phyloP scores from a whole-genome alignment of 2,888 invertebrate genomes.

The Brachylomia viminalis region DNA sequence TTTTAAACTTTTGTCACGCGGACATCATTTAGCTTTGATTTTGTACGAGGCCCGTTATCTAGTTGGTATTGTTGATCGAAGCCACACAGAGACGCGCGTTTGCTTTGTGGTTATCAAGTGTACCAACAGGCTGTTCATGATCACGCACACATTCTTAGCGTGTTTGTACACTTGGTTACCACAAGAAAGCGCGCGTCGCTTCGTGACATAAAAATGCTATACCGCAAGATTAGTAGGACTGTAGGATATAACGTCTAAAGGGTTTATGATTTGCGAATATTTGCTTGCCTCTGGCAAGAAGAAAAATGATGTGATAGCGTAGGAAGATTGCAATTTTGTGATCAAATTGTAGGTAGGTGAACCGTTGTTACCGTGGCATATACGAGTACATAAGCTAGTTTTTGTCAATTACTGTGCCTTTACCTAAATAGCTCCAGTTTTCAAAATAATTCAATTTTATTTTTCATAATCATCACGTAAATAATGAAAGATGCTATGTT shows the following conservation, averaged over 20 bases:
- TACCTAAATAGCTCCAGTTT: neutral
- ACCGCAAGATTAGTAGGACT: neutral
- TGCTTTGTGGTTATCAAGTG: too few relatives aligned
- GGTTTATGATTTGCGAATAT: neutral
- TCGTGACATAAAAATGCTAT: neutral
- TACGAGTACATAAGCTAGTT: neutral
- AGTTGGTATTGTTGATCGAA: too few relatives aligned
- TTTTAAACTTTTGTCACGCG: too few relatives aligned
- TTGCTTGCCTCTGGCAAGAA: slow-evolving; percentile 11
- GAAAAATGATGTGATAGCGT: slow-evolving; percentile 15
- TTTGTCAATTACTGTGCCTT: neutral
- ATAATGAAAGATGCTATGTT: neutral
- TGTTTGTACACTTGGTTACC: too few relatives aligned
- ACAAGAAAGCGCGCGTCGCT: too few relatives aligned
- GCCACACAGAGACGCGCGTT: too few relatives aligned
- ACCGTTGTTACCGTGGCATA: too few relatives aligned
- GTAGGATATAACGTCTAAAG: neutral
- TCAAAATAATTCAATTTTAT: neutral
- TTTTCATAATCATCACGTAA: neutral
- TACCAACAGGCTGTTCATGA: too few relatives aligned
- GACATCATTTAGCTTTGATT: too few relatives aligned
- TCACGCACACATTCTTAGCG: too few relatives aligned
- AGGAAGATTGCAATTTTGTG: slow-evolving; percentile 15
- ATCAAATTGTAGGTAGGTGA: neutral
- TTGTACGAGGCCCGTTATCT: too few relatives aligned